These are phyloP conservation scores for Carpatolechia fugitivella DNA, from an alignment of 2,888 invertebrate genomes.

Conservation along the genomic window DNA sequence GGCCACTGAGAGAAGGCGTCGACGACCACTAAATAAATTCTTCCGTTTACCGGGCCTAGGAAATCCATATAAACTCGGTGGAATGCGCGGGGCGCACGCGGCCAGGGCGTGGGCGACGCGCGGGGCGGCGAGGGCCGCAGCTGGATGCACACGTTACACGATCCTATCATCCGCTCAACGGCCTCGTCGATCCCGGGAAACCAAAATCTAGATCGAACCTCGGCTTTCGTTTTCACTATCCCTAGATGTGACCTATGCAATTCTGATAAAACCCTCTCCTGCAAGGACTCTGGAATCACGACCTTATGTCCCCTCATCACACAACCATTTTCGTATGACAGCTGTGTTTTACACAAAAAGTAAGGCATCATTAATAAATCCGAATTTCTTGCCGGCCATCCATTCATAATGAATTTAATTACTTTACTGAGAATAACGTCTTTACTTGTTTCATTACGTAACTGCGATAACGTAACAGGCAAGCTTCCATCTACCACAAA, in stretches of 20 bases:
- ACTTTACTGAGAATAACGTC: slow-evolving; percentile 18
- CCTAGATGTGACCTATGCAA: slow-evolving; percentile 19
- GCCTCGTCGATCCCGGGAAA: slow-evolving; percentile 23
- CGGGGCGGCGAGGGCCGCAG: not conserved
- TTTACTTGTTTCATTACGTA: slow-evolving; percentile 18
- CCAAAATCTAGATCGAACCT: slow-evolving; percentile 20
- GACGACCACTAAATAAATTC: not conserved
- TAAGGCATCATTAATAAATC: slow-evolving; percentile 15
- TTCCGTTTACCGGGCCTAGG: not conserved
- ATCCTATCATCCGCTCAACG: not conserved
- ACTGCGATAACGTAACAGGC: slow-evolving; percentile 16
- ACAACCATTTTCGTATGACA: slow-evolving; percentile 19
- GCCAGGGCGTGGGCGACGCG: not conserved
- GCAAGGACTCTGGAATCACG: slow-evolving; percentile 13
- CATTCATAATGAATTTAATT: slow-evolving; percentile 15
- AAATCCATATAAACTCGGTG: not conserved
- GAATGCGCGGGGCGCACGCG: not conserved
- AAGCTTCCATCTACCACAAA: slow-evolving; percentile 19
- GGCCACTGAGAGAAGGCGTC: not conserved
- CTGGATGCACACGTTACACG: not conserved
- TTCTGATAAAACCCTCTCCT: slow-evolving; percentile 8
- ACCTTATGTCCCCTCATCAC: slow-evolving; percentile 22
- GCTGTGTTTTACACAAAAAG: slow-evolving; percentile 16
- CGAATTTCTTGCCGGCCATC: slow-evolving; percentile 19
- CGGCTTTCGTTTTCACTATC: slow-evolving; percentile 21